These are phyloP conservation scores for Xenopus borealis DNA, from an alignment of 2,113 vertebrate species.

Conservation along the genomic window DNA sequence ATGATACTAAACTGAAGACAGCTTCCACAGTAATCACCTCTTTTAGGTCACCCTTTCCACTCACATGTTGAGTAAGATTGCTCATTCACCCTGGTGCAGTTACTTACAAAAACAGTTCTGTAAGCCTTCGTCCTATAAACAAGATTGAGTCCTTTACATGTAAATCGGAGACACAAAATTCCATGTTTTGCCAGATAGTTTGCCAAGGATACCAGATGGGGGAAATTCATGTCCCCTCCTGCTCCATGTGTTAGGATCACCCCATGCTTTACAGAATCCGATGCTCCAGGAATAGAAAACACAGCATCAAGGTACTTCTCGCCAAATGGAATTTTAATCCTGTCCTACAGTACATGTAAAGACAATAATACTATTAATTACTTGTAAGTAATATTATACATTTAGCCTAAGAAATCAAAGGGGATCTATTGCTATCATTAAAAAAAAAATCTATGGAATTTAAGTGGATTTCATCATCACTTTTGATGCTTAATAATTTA, in stretches of 20 bases:
- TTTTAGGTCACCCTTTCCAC: too few relatives aligned
- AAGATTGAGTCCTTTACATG: constrained; percentile 88
- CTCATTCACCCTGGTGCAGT: background rate
- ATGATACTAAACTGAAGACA: too few relatives aligned
- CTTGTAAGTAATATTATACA: too few relatives aligned
- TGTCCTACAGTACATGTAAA: constrained; percentile 62
- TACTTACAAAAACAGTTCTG: constrained; percentile 78
- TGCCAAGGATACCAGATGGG: constrained; percentile 76
- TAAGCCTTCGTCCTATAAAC: constrained; percentile 80
- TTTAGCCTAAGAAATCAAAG: too few relatives aligned
- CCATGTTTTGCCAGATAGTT: constrained; percentile 66
- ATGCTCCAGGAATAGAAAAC: constrained; percentile 69
- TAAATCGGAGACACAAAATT: constrained; percentile 82
- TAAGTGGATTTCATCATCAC: too few relatives aligned
- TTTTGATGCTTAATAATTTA: too few relatives aligned
- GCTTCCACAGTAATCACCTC: too few relatives aligned
- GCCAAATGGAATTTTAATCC: constrained; percentile 80
- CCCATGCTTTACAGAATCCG: constrained; percentile 53
- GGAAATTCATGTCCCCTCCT: constrained; percentile 88
- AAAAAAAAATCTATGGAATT: too few relatives aligned
- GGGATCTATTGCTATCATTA: too few relatives aligned
- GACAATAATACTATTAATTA: too few relatives aligned
- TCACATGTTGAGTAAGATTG: too few relatives aligned
- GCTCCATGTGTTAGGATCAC: constrained; percentile 87
- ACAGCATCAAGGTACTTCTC: constrained; percentile 72